Evolutionary conservation across 2,113 vertebrate genomes (phyloP), one percentile per base, ranked within the genome.

Genomic region (Oriolus oriolus): DNA sequence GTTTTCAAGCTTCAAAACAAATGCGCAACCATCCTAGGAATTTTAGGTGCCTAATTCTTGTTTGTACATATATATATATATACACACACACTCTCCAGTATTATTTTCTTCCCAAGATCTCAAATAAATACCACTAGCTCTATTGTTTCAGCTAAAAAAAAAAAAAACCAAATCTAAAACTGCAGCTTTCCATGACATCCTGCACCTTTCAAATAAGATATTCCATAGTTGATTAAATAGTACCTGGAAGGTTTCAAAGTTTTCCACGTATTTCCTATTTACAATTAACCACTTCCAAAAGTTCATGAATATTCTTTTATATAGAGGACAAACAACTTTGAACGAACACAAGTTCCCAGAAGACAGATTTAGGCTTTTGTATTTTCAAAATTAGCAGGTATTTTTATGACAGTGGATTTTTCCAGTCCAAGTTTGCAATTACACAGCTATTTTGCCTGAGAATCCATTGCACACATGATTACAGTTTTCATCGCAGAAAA

Each of bases 161-260:
- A 63, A 35, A 41, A 52, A 19, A 31, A 21, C 9, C 13, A 57
- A 44, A 33, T 0, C 6, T 30, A 37, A 89, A 41, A 54, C 28
- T 22, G 4, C 3, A 70, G 50, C 15, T 49, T 77, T 52, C 16
- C 1, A 2, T 26, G 11, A 44, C 8, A 42, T 4, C 2, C 13
- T 52, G 27, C 7, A 60, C 12, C 12, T 75, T 41, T 44, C 13
- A 87, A 60, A 80, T 21, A 78, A 33, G 17, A 26, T 45, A 79
- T 24, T 77, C 35, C 22, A 23, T 4, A n/a, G 11, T 37, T 35
- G 45, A 59, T 30, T 53, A 71, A 84, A 68, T 19, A 80, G 9
- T 16, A 28, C 2, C 20, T 35, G 20, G 18, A 31, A 91, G 6
- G 14, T 71, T 74, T 74, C 37, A 59, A 65, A 78, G 52, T 12